Evolutionary conservation across 2,113 vertebrate genomes (phyloP).

Genomic region (Neodontobutis hainanensis): DNA sequence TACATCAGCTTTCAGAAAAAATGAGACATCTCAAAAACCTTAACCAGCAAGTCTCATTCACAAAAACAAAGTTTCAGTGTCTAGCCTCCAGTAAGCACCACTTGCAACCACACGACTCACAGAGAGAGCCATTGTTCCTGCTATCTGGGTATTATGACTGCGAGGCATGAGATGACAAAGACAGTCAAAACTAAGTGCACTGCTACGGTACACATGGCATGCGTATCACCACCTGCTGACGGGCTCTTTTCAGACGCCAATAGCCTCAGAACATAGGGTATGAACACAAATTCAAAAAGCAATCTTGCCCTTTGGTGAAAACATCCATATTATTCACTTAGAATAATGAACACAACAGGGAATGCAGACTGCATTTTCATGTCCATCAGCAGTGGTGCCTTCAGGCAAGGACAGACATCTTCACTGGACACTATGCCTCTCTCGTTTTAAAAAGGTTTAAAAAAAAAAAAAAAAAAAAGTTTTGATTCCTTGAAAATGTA

Average conservation of each 20-base stretch:
- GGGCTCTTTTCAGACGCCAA: conserved; percentile 23
- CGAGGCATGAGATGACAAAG: conserved; percentile 36
- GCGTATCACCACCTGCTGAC: conserved; percentile 43
- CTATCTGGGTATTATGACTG: conserved; percentile 48
- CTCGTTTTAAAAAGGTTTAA: conserved; percentile 7
- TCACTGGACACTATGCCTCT: conserved; percentile 9
- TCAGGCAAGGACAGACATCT: conserved; percentile 39
- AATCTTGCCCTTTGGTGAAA: conserved; percentile 46
- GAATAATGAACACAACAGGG: conserved; percentile 45
- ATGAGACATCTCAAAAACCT: conserved; percentile 47
- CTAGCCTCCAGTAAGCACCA: conserved; percentile 37
- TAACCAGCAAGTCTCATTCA: conserved; percentile 27
- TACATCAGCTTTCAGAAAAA: neutral
- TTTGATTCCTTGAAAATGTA: conserved; percentile 12
- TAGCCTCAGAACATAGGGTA: conserved; percentile 4
- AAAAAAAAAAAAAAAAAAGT: conserved; percentile 6
- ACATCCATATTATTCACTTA: conserved; percentile 51
- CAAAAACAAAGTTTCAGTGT: conserved; percentile 56
- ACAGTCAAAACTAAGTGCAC: conserved; percentile 4
- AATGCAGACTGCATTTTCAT: conserved; percentile 53
- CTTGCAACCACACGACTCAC: conserved; percentile 42
- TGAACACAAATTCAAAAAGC: conserved; percentile 21
- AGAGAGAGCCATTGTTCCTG: conserved; percentile 60
- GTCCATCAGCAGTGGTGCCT: conserved; percentile 51
- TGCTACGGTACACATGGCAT: conserved; percentile 34